These are phyloP conservation scores for Cheilosia grossa DNA, from an alignment of 2,888 invertebrate genomes.

Conservation along the genomic window DNA sequence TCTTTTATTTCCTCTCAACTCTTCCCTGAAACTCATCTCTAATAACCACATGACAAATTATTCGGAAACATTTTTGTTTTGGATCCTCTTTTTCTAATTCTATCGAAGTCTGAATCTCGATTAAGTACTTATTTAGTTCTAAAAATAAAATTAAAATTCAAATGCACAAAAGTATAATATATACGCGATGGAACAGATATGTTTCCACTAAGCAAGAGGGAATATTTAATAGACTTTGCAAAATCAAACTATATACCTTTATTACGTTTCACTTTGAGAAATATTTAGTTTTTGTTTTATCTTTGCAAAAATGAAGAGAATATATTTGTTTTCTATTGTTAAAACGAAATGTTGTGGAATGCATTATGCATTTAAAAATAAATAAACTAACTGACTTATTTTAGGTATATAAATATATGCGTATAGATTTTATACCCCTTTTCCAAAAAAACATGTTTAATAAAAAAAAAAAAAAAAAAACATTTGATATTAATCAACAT, in stretches of 20 bases:
- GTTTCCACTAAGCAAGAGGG: constrained; percentile 1
- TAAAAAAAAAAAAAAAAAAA: constrained; percentile 51
- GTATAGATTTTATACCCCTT: constrained; percentile 53
- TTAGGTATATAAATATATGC: constrained; percentile 23
- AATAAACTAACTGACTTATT: constrained; percentile 58
- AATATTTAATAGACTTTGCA: constrained; percentile 25
- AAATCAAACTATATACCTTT: constrained; percentile 42
- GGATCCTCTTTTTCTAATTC: constrained; percentile 21
- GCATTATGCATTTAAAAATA: constrained; percentile 1
- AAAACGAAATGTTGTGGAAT: constrained; percentile 43
- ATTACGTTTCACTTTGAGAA: constrained; percentile 37
- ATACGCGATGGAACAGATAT: not conserved
- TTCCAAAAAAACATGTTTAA: constrained; percentile 48
- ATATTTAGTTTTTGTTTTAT: constrained; percentile 29
- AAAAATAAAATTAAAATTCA: constrained; percentile 26
- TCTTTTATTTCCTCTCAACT: constrained; percentile 2
- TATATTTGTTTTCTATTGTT: constrained; percentile 43
- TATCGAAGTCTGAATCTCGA: constrained; percentile 76
- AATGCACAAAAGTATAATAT: constrained; percentile 29
- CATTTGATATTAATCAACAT: constrained; percentile 56
- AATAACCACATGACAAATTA: constrained; percentile 53
- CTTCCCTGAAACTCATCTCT: constrained; percentile 7
- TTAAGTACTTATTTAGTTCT: constrained; percentile 75
- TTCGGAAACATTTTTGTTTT: constrained; percentile 13
- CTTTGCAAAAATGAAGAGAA: constrained; percentile 16